Evolutionary conservation across 2,888 invertebrate genomes (phyloP).

Genomic region (Stenoptilia bipunctidactyla): DNA sequence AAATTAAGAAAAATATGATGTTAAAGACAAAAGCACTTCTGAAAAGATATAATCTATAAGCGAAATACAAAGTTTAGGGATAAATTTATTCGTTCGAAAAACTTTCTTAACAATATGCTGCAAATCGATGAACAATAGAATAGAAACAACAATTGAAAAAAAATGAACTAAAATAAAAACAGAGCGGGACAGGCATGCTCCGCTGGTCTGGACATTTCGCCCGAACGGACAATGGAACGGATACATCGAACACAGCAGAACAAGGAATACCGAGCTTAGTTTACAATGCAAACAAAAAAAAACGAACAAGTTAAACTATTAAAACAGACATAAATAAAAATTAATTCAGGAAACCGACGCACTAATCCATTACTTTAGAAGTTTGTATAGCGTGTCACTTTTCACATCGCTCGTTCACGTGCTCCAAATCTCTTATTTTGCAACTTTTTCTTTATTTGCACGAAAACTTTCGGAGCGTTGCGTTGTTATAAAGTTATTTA

Average conservation of each 20-base stretch:
- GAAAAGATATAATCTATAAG: too few species aligned
- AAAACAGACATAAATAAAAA: too few species aligned
- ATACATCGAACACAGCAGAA: too few species aligned
- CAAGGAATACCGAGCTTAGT: too few species aligned
- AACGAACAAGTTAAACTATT: too few species aligned
- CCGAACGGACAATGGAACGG: conserved; percentile 9
- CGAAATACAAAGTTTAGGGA: neutral
- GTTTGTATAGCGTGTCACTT: too few species aligned
- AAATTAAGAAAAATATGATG: too few species aligned
- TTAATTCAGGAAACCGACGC: too few species aligned
- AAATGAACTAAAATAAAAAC: conserved; percentile 11
- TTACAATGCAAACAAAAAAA: too few species aligned
- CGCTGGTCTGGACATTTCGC: conserved; percentile 17
- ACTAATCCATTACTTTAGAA: too few species aligned
- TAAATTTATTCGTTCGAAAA: conserved; percentile 1
- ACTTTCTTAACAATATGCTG: conserved; percentile 1
- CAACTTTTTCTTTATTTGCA: conserved; percentile 1
- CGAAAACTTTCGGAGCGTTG: neutral
- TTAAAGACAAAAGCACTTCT: conserved; percentile 1
- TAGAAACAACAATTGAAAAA: conserved; percentile 2
- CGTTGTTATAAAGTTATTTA: neutral
- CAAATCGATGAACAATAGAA: conserved; percentile 1
- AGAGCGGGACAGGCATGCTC: conserved; percentile 16
- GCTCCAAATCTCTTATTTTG: neutral
- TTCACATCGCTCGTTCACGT: too few species aligned